Conservation (phyloP, 2,113 vertebrate genomes). For the Candoia aspera region DNA sequence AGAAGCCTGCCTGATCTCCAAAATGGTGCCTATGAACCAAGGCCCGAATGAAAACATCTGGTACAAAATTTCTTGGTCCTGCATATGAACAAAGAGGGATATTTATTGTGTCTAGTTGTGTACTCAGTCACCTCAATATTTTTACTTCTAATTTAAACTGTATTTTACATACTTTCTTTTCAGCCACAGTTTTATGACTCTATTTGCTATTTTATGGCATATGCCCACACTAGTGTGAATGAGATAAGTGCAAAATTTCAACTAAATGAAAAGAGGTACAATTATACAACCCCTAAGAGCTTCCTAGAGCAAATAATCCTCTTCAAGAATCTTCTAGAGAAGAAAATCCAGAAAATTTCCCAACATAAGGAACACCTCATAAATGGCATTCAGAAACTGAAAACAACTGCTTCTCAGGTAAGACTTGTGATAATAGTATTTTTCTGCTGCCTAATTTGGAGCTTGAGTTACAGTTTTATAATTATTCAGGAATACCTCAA, state of each 20-base stretch:
- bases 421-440: not conserved
- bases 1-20: not conserved
- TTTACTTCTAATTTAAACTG: constrained; percentile 71
- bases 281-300: constrained; percentile 82
- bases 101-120: constrained; percentile 61
- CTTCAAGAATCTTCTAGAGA: constrained; percentile 78
- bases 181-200: constrained; percentile 79
- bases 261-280: constrained; percentile 77
- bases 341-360: constrained; percentile 71
- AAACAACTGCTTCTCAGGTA: constrained; percentile 82
- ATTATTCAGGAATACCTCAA: not conserved
- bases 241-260: constrained; percentile 78
- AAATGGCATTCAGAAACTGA: constrained; percentile 79
- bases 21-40: not conserved
- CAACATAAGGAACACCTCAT: constrained; percentile 75
- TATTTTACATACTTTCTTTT: constrained; percentile 68
- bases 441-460: not conserved
- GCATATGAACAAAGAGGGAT: not conserved
- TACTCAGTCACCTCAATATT: constrained; percentile 73
- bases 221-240: constrained; percentile 80
- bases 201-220: constrained; percentile 85
- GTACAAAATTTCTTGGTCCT: not conserved
- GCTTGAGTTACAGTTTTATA: not conserved
- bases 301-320: constrained; percentile 85
- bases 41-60: not conserved